Evolutionary conservation across 2,888 invertebrate species (phyloP).

Genomic region (Amaurobius ferox): DNA sequence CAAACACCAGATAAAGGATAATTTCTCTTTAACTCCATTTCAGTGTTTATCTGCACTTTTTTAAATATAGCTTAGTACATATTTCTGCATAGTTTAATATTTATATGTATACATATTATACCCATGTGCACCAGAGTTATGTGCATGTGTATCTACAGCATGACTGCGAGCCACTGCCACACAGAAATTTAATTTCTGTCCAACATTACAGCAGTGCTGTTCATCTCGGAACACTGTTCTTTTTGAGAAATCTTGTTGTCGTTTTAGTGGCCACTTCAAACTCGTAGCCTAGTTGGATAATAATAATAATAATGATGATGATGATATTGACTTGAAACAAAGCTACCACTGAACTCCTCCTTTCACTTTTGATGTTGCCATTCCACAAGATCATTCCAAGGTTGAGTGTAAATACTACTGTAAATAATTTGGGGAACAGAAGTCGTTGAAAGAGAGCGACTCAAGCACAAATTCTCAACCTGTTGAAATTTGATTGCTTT

Average conservation of each 20-base stretch:
- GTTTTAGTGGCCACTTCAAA: slow-evolving; percentile 72
- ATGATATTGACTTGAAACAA: slow-evolving; percentile 20
- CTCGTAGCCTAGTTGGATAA: slow-evolving; percentile 58
- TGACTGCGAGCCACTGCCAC: slow-evolving; percentile 70
- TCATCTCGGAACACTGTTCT: slow-evolving; percentile 66
- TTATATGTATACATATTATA: slow-evolving; percentile 71
- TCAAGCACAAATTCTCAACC: slow-evolving; percentile 10
- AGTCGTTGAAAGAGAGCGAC: neutral
- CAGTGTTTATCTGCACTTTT: slow-evolving; percentile 62
- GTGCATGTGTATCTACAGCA: slow-evolving; percentile 33
- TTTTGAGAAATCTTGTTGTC: slow-evolving; percentile 71
- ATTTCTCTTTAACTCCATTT: neutral
- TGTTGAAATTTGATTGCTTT: slow-evolving; percentile 1
- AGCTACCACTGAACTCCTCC: slow-evolving; percentile 67
- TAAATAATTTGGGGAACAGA: slow-evolving; percentile 60
- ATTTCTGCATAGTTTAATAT: slow-evolving; percentile 72
- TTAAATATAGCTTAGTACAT: slow-evolving; percentile 54
- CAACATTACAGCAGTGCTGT: slow-evolving; percentile 69
- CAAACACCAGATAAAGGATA: too few relatives aligned
- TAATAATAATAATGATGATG: neutral
- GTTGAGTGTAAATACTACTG: slow-evolving; percentile 69
- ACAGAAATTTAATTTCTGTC: slow-evolving; percentile 71
- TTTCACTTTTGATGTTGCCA: slow-evolving; percentile 66
- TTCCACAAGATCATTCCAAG: slow-evolving; percentile 65
- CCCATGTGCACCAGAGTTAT: neutral